Evolutionary conservation across 2,888 invertebrate species (phyloP).

Genomic region (Drosophila setosimentum): DNA sequence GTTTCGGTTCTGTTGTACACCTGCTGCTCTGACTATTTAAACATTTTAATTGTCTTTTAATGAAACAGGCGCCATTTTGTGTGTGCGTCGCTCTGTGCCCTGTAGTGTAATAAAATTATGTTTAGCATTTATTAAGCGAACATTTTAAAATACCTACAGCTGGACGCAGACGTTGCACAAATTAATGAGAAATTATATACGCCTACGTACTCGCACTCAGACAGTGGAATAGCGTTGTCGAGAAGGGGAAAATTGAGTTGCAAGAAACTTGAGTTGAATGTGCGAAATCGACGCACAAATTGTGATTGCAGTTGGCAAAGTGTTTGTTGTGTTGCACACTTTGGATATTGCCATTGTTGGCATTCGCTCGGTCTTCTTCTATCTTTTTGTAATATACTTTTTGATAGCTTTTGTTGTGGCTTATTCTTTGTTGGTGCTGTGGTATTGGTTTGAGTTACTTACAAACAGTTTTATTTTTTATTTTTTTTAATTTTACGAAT

Average conservation of each 20-base stretch:
- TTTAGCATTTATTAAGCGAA: constrained; percentile 60
- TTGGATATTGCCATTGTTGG: constrained; percentile 27
- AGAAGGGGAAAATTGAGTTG: neutral
- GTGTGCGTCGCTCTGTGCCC: constrained; percentile 14
- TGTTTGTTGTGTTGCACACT: constrained; percentile 31
- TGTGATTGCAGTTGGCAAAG: constrained; percentile 55
- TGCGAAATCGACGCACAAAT: constrained; percentile 46
- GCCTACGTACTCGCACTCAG: constrained; percentile 46
- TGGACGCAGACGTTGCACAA: constrained; percentile 72
- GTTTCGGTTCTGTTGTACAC: constrained; percentile 17
- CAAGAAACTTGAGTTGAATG: constrained; percentile 29
- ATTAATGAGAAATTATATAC: constrained; percentile 75
- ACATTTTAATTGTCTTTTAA: constrained; percentile 62
- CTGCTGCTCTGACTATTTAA: constrained; percentile 54
- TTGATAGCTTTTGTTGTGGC: constrained; percentile 52
- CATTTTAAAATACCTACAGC: constrained; percentile 49
- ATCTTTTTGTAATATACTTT: constrained; percentile 34
- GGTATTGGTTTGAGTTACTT: constrained; percentile 67
- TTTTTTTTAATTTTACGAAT: constrained; percentile 16
- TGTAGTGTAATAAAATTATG: constrained; percentile 59
- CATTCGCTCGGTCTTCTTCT: neutral
- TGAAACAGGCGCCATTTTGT: constrained; percentile 40
- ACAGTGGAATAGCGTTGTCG: constrained; percentile 3
- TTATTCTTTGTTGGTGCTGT: constrained; percentile 22
- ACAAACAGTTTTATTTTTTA: constrained; percentile 36